A percentile compares a stretch with the other conserved stretches of the same genome.
phyloP scores from a whole-genome alignment of 2,888 invertebrate species.

The Chrysotoxum bicinctum region DNA sequence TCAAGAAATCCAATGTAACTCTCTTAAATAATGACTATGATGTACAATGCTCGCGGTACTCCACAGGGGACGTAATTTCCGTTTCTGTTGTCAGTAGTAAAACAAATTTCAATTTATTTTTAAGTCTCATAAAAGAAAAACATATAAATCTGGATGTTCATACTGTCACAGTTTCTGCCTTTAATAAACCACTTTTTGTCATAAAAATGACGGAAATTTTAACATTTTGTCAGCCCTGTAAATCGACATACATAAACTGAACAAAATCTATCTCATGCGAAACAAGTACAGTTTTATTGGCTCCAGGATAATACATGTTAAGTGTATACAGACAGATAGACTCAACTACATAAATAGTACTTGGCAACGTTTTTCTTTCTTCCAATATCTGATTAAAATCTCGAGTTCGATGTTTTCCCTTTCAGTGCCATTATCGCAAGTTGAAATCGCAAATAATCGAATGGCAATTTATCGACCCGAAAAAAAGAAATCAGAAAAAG shows the following conservation, averaged over 20 bases:
- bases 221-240: neutral
- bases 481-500: neutral
- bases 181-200: neutral
- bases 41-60: too few relatives aligned
- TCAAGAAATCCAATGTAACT: too few relatives aligned
- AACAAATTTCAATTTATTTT: too few relatives aligned
- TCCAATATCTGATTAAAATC: conserved; percentile 2
- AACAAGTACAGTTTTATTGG: neutral
- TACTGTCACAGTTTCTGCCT: neutral
- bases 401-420: neutral
- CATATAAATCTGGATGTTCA: neutral
- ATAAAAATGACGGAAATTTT: neutral
- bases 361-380: neutral
- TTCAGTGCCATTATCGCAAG: conserved; percentile 3
- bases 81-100: too few relatives aligned
- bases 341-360: neutral
- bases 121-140: too few relatives aligned
- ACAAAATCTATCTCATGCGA: neutral
- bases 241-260: neutral
- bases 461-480: conserved; percentile 17
- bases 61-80: too few relatives aligned
- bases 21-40: too few relatives aligned
- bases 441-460: conserved; percentile 26
- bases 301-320: too few relatives aligned
- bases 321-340: neutral